Base-by-base conservation (phyloP, 2,797 vertebrate species). In the Peromyscus melanophrys region DNA sequence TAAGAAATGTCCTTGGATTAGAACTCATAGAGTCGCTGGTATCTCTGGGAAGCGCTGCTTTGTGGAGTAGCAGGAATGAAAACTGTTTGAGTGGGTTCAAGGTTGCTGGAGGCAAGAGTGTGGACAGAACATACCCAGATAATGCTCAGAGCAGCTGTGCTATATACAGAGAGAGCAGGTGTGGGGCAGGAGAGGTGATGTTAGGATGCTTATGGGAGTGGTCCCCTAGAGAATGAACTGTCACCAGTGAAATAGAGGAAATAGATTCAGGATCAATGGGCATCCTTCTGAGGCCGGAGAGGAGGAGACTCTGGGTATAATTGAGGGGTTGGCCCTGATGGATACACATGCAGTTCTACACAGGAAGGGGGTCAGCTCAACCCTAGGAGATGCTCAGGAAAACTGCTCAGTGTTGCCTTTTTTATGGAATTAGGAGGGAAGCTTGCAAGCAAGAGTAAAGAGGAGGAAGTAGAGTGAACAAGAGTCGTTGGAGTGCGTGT, bases 151-250 rank as follows among this genome's bases (percentile, higher is more conserved):
- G 49, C 85, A 37, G 14, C 23, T 93, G 75, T 9, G 1, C 40
- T 27, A 1, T 17, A 16, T 25, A 5, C 27, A 10, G 12, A 27
- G 59, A 8, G 37, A 37, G 2, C 55, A 65, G 55, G 6, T 69
- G 37, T 49, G n/a, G 10, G 10, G 6, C 9, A 21, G 71, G 17
- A 84, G 46, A 67, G 8, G 80, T 59, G 40, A 34, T 52, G 21
- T 57, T 81, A 83, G 82, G 21, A 77, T 89, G 29, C 78, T 69
- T 76, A 46, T 65, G 46, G 81, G 63, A 92, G 83, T 40, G 52
- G 46, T 37, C 52, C 34, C 37, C 29, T 27, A 83, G 40, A 80
- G 27, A 86, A 95, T 49, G 63, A 94, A 92, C 7, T 37, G 37
- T 63, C 73, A 75, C 31, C 43, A 75, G 4, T 40, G 40, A 90